Percentiles rank a stretch among this genome's conserved stretches.
Conservation (phyloP, 1,140 invertebrate species). For the Caerostris darwini region DNA sequence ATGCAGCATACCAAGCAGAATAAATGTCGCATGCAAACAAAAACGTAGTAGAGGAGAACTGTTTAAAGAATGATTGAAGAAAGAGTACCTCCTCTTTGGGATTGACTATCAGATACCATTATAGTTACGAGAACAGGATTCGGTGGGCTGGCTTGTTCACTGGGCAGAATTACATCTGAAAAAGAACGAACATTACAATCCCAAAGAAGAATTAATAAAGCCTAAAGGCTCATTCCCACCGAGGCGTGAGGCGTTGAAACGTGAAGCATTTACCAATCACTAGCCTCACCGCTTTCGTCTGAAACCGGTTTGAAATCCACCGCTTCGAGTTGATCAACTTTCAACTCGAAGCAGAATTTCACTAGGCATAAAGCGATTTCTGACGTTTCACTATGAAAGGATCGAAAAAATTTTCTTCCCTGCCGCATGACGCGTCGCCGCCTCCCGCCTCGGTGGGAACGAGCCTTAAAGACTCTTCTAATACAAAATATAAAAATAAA, state of each 20-base stretch:
- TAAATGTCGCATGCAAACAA: background rate
- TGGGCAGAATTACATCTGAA: slow-evolving; percentile 57
- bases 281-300: too few species aligned
- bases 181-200: background rate
- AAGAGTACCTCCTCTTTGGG: slow-evolving; percentile 54
- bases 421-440: too few species aligned
- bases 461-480: background rate
- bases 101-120: slow-evolving; percentile 67
- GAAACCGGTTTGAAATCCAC: too few species aligned
- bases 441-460: too few species aligned
- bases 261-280: background rate
- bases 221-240: background rate
- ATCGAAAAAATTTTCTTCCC: too few species aligned
- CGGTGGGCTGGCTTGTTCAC: slow-evolving; percentile 45
- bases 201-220: background rate
- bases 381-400: too few species aligned
- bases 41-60: background rate
- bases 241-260: background rate
- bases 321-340: too few species aligned
- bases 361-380: too few species aligned
- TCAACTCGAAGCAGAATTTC: too few species aligned
- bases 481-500: too few species aligned
- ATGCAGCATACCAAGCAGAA: too few species aligned
- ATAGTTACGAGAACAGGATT: slow-evolving; percentile 63
- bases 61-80: slow-evolving; percentile 26